Evolutionary conservation across 2,113 vertebrate genomes (phyloP), one percentile per base, ranked within the genome.

Genomic region (Seriola aureovittata): DNA sequence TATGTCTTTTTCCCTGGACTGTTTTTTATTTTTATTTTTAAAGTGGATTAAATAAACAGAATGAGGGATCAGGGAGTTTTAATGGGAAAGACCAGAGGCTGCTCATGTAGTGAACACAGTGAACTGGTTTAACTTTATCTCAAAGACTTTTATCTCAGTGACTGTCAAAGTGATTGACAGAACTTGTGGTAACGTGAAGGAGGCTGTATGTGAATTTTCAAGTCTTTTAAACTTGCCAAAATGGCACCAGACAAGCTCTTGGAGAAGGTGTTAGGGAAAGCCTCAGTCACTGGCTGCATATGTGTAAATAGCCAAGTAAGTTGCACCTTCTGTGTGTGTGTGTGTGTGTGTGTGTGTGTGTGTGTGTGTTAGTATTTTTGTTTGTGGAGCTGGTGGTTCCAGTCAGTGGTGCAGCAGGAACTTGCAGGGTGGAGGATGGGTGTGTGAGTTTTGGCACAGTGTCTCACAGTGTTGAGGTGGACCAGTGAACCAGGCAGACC

Each of bases 401-500:
- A 8, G 48, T 52, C 44, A 5, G 44, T 46, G 29, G 44, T 54
- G 52, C 52, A 54, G 52, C 12, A 54, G 52, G 52, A n/a, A n/a
- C 19, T 21, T 54, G 52, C 62, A 32, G 23, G n/a, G 34, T 9
- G 60, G 17, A 21, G 75, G 42, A 2, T 12, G 73, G 16, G 14
- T 13, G 17, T 50, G 23, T 1, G 0, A 25, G 44, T 34, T 46
- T 67, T 44, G 12, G 19, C 36, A 34, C 55, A 12, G 34, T 48
- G 48, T 68, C 29, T 42, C 38, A 52, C 36, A 46, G 57, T 69
- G 66, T 29, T 46, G 36, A 16, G 11, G 50, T 67, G 84, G 80
- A 81, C 76, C 71, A 89, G 78, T 87, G 85, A 87, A 78, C 55
- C 54, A 75, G 40, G 8, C 81, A 69, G 79, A 76, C 94, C 94